A percentile compares a stretch with the other conserved stretches of the same genome.
Evolutionary conservation across 2,113 vertebrate species (phyloP).

Genomic region (Apteryx mantelli): DNA sequence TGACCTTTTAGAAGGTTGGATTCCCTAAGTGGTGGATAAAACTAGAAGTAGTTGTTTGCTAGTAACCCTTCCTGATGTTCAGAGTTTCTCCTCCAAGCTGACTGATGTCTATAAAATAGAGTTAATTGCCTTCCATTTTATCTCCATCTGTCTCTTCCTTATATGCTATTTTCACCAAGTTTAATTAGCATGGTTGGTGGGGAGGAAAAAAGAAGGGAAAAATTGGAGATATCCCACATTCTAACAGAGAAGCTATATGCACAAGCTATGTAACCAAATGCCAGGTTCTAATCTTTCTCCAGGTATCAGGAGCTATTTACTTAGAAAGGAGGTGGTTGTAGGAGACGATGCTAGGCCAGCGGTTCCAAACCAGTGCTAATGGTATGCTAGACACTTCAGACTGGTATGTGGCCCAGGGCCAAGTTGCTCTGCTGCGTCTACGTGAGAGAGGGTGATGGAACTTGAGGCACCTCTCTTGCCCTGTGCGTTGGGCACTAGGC

Average conservation of each 20-base stretch:
- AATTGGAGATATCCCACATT: background rate
- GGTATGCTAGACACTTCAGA: background rate
- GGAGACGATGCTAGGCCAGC: background rate
- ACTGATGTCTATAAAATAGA: background rate
- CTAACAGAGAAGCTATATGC: background rate
- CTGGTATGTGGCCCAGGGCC: background rate
- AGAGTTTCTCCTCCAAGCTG: background rate
- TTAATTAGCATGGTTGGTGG: background rate
- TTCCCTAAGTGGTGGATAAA: background rate
- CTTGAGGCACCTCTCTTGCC: background rate
- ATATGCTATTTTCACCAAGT: background rate
- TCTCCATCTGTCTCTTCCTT: background rate
- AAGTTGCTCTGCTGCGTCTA: background rate
- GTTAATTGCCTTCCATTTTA: background rate
- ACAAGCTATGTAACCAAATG: background rate
- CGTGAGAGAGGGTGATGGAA: background rate
- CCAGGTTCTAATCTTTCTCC: background rate
- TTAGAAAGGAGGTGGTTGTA: background rate
- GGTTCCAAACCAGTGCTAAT: background rate
- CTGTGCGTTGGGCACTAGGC: accelerated
- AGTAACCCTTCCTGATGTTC: background rate
- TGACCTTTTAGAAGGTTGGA: background rate
- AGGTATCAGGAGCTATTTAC: background rate
- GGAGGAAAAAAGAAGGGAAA: background rate
- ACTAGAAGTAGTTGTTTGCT: background rate